These are phyloP conservation scores for Xanthostigma xanthostigma DNA, from an alignment of 2,888 invertebrate genomes.

Conservation along the genomic window DNA sequence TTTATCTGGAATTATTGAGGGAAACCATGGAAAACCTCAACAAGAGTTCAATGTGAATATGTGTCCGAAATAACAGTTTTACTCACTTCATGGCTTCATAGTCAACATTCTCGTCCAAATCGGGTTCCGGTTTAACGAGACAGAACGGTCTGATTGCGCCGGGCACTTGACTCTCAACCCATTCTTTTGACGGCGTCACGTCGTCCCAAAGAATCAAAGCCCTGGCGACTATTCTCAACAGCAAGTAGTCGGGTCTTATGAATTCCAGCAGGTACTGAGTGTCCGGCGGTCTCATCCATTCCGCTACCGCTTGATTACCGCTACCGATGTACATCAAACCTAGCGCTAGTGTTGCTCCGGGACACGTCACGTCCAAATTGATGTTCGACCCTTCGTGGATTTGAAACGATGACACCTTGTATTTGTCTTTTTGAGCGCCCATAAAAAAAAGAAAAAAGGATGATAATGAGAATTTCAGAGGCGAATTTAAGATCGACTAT, in stretches of 20 bases:
- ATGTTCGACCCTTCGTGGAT: slow-evolving; percentile 80
- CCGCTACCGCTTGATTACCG: slow-evolving; percentile 69
- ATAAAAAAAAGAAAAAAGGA: slow-evolving; percentile 9
- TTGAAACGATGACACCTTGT: slow-evolving; percentile 74
- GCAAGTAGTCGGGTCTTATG: slow-evolving; percentile 79
- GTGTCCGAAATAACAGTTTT: too few relatives aligned
- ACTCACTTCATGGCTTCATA: slow-evolving; percentile 85
- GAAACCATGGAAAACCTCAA: too few relatives aligned
- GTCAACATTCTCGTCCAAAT: slow-evolving; percentile 49
- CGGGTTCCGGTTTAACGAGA: slow-evolving; percentile 54
- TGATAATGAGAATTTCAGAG: too few relatives aligned
- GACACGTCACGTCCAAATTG: slow-evolving; percentile 91
- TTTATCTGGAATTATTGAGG: too few relatives aligned
- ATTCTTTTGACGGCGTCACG: slow-evolving; percentile 63
- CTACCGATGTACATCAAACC: slow-evolving; percentile 85
- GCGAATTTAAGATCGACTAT: too few relatives aligned
- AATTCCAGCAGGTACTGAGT: slow-evolving; percentile 83
- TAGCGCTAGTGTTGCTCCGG: slow-evolving; percentile 87
- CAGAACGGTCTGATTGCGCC: slow-evolving; percentile 59
- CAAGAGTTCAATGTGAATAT: too few relatives aligned
- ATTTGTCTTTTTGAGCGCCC: slow-evolving; percentile 77
- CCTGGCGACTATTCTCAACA: slow-evolving; percentile 65
- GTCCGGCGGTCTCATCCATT: slow-evolving; percentile 80
- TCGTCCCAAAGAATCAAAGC: slow-evolving; percentile 80
- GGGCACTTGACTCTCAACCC: slow-evolving; percentile 76